phyloP scores from a whole-genome alignment of 1,140 invertebrate species.

The Charaxes varanes region DNA sequence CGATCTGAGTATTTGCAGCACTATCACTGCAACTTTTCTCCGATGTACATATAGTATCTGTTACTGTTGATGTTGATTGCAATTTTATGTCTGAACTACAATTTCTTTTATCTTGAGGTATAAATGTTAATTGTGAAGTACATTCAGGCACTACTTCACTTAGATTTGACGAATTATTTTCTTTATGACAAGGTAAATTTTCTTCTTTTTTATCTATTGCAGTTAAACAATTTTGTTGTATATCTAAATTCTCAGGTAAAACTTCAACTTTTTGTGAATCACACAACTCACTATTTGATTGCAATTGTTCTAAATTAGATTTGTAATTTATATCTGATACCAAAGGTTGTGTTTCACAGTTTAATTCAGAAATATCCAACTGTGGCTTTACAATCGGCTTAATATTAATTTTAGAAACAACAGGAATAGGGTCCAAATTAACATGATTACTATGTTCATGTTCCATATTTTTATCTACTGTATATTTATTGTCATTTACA shows the following conservation, averaged over 20 bases:
- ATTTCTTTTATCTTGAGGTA: too few relatives aligned
- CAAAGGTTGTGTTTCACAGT: slow-evolving; percentile 1
- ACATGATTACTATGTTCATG: slow-evolving; percentile 36
- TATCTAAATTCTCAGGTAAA: neutral
- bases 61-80: too few relatives aligned
- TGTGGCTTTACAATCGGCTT: slow-evolving; percentile 22
- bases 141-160: slow-evolving; percentile 6
- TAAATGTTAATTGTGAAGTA: too few relatives aligned
- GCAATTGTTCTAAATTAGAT: neutral
- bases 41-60: slow-evolving; percentile 1
- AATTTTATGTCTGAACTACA: too few relatives aligned
- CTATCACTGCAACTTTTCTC: slow-evolving; percentile 9
- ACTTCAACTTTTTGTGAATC: slow-evolving; percentile 1
- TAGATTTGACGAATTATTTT: neutral
- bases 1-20: slow-evolving; percentile 6
- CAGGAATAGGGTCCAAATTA: slow-evolving; percentile 24
- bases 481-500: slow-evolving; percentile 33
- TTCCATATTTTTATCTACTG: slow-evolving; percentile 26
- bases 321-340: slow-evolving; percentile 7
- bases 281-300: slow-evolving; percentile 4
- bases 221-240: slow-evolving; percentile 34
- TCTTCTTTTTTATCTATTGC: slow-evolving; percentile 15
- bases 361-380: slow-evolving; percentile 8
- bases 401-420: slow-evolving; percentile 33
- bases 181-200: slow-evolving; percentile 7